Percentiles rank a stretch among this genome's conserved stretches.
These are phyloP conservation scores for Cosmorhoe ocellata DNA, from an alignment of 2,888 invertebrate species.

Conservation along the genomic window DNA sequence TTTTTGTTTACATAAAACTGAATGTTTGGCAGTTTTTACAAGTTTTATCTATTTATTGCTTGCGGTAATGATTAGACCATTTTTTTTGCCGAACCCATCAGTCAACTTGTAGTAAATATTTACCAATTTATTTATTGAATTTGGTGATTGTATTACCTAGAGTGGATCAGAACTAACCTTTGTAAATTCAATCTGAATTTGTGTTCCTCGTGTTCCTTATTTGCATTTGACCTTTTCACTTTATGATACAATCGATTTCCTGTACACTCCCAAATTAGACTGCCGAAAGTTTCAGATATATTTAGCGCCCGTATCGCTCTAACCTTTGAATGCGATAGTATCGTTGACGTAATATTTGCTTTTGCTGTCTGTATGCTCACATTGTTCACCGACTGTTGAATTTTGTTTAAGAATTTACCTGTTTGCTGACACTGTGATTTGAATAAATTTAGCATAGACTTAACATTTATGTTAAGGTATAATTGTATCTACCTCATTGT, in stretches of 20 bases:
- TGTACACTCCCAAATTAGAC: slow-evolving; percentile 14
- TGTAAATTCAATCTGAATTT: no score
- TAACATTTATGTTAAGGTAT: no score
- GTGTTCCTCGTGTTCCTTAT: neutral
- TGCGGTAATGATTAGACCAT: slow-evolving; percentile 5
- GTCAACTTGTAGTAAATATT: no score
- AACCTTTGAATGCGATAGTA: slow-evolving; percentile 30
- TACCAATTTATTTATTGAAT: no score
- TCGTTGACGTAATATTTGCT: slow-evolving; percentile 33
- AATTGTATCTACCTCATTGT: no score
- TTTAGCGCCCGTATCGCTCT: slow-evolving; percentile 32
- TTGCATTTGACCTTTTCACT: slow-evolving; percentile 5
- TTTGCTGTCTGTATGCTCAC: slow-evolving; percentile 19
- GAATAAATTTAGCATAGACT: neutral
- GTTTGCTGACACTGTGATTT: slow-evolving; percentile 13
- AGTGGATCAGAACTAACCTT: no score
- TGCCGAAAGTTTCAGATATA: slow-evolving; percentile 28
- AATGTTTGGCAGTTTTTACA: slow-evolving; percentile 30
- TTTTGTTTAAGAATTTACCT: slow-evolving; percentile 15
- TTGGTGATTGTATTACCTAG: no score
- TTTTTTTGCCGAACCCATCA: slow-evolving; percentile 9
- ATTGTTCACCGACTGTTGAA: slow-evolving; percentile 24
- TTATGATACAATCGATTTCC: slow-evolving; percentile 12
- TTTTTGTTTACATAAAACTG: slow-evolving; percentile 19
- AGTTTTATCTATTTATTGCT: slow-evolving; percentile 24